Base-by-base conservation (phyloP, 2,888 invertebrate species). In the Hyposoter didymator region DNA sequence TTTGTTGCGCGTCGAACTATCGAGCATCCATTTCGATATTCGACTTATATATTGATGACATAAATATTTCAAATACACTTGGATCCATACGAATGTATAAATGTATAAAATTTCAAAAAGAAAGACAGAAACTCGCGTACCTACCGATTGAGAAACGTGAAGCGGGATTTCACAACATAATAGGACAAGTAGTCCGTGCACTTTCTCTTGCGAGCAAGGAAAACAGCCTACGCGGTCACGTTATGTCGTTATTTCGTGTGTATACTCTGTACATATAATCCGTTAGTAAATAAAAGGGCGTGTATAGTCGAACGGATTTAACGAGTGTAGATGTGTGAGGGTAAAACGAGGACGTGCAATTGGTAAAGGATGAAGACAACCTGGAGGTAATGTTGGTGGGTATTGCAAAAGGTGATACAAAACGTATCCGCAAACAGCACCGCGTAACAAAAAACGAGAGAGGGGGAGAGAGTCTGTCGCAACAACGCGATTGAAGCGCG, bases 121-220 rank as follows among this genome's bases (percentile, higher is more conserved):
- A 79, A 47, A 67, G 45, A 76, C 73, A 49, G 32, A 70, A 47
- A 52, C 62, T 43, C 76, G 82, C 59, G 76, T 67, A 78, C 62
- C 73, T 59, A 59, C 14, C 85, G 83, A 80, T 80, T 80, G 80
- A 67, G 80, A 80, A 83, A 78, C 88, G 86, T 76, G 86, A 74
- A 85, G 86, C 79, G 80, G 75, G 84, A 89, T 90, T 90, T 91
- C 90, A 88, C 90, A 90, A 90, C n/a, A n/a, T 88, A 89, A 88
- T 88, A 78, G 86, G 82, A 84, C 88, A 88, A 89, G 88, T 88
- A 88, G 89, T 86, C 84, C 89, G 82, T 88, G 82, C 84, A 90
- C 90, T 90, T 90, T 91, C 90, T 90, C 90, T 89, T 75, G 88
- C 76, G 79, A 62, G 62, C 66, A 49, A 59, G 43, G 55, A 76